These are phyloP conservation scores for Coluber constrictor DNA, from an alignment of 2,797 vertebrate species.

Conservation along the genomic window DNA sequence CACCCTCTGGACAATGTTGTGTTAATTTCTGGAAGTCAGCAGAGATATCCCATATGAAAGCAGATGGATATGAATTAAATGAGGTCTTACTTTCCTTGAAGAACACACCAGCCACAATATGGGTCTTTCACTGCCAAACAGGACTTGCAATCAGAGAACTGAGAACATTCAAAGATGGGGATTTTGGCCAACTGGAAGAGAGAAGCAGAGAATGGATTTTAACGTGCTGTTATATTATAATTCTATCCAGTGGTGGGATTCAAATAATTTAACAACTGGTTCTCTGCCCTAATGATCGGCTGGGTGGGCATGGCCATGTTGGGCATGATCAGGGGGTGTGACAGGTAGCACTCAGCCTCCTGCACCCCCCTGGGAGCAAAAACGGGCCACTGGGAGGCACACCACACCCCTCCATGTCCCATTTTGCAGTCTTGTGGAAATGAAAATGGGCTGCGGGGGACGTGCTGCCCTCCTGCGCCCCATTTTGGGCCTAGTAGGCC, in stretches of 20 bases:
- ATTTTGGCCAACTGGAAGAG: conserved; percentile 84
- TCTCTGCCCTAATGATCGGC: too few relatives aligned
- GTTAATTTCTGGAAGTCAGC: not conserved
- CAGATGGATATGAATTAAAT: not conserved
- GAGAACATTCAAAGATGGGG: conserved; percentile 88
- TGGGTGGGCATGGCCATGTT: too few relatives aligned
- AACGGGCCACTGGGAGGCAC: too few relatives aligned
- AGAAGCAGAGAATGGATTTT: conserved; percentile 37
- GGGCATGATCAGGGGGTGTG: too few relatives aligned
- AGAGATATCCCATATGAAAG: conserved; percentile 19
- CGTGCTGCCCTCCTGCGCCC: too few relatives aligned
- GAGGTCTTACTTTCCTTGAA: conserved; percentile 86
- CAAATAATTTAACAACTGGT: too few relatives aligned
- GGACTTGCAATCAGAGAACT: conserved; percentile 83
- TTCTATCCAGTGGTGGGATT: not conserved
- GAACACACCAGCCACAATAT: conserved; percentile 96
- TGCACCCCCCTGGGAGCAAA: too few relatives aligned
- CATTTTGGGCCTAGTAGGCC: too few relatives aligned
- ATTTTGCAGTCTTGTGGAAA: too few relatives aligned
- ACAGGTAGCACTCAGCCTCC: too few relatives aligned
- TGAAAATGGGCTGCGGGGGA: fast-evolving
- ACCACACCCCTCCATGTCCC: too few relatives aligned
- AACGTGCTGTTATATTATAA: not conserved
- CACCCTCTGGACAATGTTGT: not conserved
- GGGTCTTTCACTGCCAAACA: conserved; percentile 88